These are phyloP conservation scores for Mnemiopsis leidyi DNA, from an alignment of 37 sponge, comb jelly and placozoan genomes.

Conservation along the genomic window DNA sequence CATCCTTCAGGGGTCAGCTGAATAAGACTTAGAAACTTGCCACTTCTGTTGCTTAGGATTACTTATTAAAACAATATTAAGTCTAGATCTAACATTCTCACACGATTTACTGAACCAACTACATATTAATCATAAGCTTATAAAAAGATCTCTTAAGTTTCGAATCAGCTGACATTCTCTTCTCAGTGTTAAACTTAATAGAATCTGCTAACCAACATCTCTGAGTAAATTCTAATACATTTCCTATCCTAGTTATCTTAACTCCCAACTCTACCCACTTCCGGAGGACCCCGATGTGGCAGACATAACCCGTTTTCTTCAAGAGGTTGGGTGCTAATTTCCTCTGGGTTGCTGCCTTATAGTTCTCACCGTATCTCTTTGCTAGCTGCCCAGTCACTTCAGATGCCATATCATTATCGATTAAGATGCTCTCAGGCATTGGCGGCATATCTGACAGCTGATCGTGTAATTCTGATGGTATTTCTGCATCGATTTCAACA, in stretches of 20 bases:
- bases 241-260: not conserved
- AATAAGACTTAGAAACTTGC: too few relatives aligned
- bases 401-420: conserved; percentile 11
- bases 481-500: conserved; percentile 20
- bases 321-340: too few relatives aligned
- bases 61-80: too few relatives aligned
- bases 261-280: too few relatives aligned
- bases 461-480: conserved; percentile 44
- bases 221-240: not conserved
- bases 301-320: too few relatives aligned
- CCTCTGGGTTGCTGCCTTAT: too few relatives aligned
- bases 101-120: not conserved
- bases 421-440: not conserved
- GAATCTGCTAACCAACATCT: not conserved
- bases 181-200: conserved; percentile 10
- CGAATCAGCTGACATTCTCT: too few relatives aligned
- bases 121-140: not conserved
- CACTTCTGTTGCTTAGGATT: too few relatives aligned
- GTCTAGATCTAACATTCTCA: too few relatives aligned
- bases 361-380: too few relatives aligned
- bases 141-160: not conserved
- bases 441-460: not conserved
- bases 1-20: too few relatives aligned
- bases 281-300: too few relatives aligned
- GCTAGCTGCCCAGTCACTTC: not conserved